A percentile compares a stretch with the other conserved stretches of the same genome.
phyloP scores from a whole-genome alignment of 2,113 vertebrate species.

The Genyomyrus donnyi region DNA sequence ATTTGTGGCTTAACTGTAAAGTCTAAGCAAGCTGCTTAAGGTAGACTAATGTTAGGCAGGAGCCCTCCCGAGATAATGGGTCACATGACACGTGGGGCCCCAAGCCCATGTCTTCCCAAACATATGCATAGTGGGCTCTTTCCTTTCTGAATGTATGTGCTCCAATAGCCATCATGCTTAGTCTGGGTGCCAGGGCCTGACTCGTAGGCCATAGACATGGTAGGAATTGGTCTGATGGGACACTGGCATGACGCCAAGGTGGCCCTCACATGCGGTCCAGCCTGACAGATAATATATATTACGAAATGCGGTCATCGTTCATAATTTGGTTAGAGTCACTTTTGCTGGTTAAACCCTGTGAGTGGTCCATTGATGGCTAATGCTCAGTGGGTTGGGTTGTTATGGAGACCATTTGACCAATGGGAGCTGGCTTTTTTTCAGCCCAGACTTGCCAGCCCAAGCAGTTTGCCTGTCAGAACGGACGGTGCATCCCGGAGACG shows the following conservation, averaged over 20 bases:
- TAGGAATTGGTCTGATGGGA: not conserved
- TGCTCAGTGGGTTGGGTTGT: not conserved
- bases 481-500: slow-evolving; percentile 69
- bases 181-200: not conserved
- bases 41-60: not conserved
- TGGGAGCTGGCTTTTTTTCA: slow-evolving; percentile 35
- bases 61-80: not conserved
- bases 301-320: not conserved
- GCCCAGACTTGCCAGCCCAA: slow-evolving; percentile 71
- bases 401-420: not conserved
- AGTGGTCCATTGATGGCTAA: not conserved
- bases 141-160: slow-evolving; percentile 1
- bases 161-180: not conserved
- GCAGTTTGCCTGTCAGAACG: slow-evolving; percentile 74
- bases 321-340: not conserved
- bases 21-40: not conserved
- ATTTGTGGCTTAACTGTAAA: not conserved
- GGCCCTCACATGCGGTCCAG: not conserved
- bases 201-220: not conserved
- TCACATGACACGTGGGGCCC: not conserved
- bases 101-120: not conserved
- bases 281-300: not conserved
- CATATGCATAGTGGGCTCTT: not conserved
- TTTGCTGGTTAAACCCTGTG: slow-evolving; percentile 1
- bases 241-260: not conserved